A percentile compares a stretch with the other conserved stretches of the same genome.
Evolutionary conservation across 1,140 invertebrate genomes (phyloP).

Genomic region (Schlechtendalia chinensis): DNA sequence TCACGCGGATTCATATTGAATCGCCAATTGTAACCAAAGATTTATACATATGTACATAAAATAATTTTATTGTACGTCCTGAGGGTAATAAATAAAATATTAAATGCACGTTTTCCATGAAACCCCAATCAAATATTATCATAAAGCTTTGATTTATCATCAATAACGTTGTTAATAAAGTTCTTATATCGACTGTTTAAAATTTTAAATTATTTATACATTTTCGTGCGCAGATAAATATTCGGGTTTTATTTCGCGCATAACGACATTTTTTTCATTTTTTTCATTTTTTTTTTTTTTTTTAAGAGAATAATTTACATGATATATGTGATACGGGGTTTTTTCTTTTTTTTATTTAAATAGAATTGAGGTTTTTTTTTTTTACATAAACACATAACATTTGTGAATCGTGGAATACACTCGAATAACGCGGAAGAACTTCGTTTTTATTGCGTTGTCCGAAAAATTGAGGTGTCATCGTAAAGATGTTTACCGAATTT

Average conservation of each 20-base stretch:
- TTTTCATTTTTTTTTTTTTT: too few relatives aligned
- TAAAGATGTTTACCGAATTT: background rate
- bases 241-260: conserved; percentile 9
- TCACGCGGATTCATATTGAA: conserved; percentile 32
- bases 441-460: background rate
- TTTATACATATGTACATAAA: conserved; percentile 19
- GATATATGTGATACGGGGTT: background rate
- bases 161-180: conserved; percentile 20
- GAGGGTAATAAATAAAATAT: conserved; percentile 25
- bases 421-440: conserved; percentile 1
- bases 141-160: conserved; percentile 24
- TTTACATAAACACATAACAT: background rate
- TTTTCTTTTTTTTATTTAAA: background rate
- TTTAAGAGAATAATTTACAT: background rate
- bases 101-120: background rate
- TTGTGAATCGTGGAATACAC: too few relatives aligned
- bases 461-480: background rate
- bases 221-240: conserved; percentile 12
- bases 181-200: conserved; percentile 27
- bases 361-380: background rate
- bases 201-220: conserved; percentile 18
- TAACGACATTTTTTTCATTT: too few relatives aligned
- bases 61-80: conserved; percentile 15
- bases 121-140: conserved; percentile 30
- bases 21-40: conserved; percentile 4